phyloP scores from a whole-genome alignment of 2,888 invertebrate genomes.

The Azorinus chamasolen region DNA sequence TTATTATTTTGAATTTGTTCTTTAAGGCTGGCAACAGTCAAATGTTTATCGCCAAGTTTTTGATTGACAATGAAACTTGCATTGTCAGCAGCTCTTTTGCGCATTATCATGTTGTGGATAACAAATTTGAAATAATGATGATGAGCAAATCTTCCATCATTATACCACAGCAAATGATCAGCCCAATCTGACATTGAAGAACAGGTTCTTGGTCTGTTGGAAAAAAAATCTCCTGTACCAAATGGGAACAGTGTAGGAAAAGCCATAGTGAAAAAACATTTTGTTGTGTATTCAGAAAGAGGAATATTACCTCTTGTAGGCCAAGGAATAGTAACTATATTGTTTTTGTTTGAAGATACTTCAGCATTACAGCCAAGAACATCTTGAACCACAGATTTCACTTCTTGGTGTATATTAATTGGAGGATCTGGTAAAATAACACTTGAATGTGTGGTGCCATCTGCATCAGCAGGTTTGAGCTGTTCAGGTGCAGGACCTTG shows the following conservation, averaged over 20 bases:
- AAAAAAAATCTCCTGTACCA: conserved; percentile 64
- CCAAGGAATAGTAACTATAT: conserved; percentile 47
- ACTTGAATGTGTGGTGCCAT: conserved; percentile 39
- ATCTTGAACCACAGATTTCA: conserved; percentile 27
- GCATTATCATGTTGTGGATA: conserved; percentile 62
- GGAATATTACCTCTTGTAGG: conserved; percentile 57
- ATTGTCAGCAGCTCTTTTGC: conserved; percentile 58
- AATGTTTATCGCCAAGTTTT: conserved; percentile 59
- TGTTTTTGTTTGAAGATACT: conserved; percentile 20
- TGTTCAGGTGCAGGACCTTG: conserved; percentile 48
- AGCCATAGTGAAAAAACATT: conserved; percentile 59
- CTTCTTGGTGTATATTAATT: conserved; percentile 20
- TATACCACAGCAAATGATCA: conserved; percentile 61
- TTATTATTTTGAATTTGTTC: conserved; percentile 51
- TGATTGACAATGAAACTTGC: conserved; percentile 62
- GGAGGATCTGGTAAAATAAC: conserved; percentile 30
- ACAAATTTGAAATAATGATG: conserved; percentile 64
- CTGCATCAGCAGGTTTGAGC: conserved; percentile 15
- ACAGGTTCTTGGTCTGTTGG: conserved; percentile 47
- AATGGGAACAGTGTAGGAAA: conserved; percentile 64
- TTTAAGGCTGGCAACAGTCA: conserved; percentile 55
- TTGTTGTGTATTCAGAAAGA: conserved; percentile 63
- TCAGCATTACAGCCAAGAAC: conserved; percentile 10
- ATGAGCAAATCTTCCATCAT: conserved; percentile 52
- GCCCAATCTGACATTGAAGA: conserved; percentile 60